Evolutionary conservation across 23 tunicate genomes (phyloP).

Genomic region (Oikopleura albicans): DNA sequence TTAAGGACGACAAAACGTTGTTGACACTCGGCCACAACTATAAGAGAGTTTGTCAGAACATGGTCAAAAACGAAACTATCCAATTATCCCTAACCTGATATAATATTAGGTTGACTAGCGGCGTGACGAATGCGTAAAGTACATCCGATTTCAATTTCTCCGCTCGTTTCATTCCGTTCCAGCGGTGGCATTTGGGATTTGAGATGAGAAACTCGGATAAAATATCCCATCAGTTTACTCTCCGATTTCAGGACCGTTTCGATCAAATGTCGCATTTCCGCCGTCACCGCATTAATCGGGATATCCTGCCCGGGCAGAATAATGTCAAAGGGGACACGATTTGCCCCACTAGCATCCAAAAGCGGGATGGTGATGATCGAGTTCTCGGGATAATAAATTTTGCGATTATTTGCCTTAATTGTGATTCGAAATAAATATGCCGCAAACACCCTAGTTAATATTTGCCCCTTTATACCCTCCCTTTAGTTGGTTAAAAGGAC

Average conservation of each 20-base stretch:
- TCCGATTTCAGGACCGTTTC: not conserved
- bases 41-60: not conserved
- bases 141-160: not conserved
- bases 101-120: not conserved
- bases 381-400: not conserved
- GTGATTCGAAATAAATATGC: too few species aligned
- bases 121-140: not conserved
- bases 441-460: too few species aligned
- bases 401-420: not conserved
- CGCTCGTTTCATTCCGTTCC: not conserved
- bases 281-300: not conserved
- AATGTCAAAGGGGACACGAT: not conserved
- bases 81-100: not conserved
- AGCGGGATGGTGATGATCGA: not conserved
- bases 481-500: too few species aligned
- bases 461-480: too few species aligned
- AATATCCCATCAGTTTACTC: not conserved
- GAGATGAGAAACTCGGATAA: not conserved
- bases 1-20: conserved; percentile 7
- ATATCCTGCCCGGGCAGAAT: conserved; percentile 4
- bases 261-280: not conserved
- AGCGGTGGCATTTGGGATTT: not conserved
- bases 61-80: not conserved
- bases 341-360: too few species aligned
- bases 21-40: not conserved